These are phyloP conservation scores for Eurytoma adleriae DNA, from an alignment of 2,888 invertebrate genomes.

Conservation along the genomic window DNA sequence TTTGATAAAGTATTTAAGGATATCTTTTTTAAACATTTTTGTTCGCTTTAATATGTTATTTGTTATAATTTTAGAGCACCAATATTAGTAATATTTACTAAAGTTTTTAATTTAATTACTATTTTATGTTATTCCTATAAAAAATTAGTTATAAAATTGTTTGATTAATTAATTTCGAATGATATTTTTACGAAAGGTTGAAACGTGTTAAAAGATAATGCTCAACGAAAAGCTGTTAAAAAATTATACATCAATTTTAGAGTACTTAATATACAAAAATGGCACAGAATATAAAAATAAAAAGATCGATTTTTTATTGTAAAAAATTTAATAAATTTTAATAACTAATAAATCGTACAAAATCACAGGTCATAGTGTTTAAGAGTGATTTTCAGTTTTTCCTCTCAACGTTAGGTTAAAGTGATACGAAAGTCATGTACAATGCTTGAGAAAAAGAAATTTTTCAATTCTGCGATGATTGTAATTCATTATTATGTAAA, in stretches of 20 bases:
- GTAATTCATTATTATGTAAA: slow-evolving; percentile 38
- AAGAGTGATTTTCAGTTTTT: slow-evolving; percentile 42
- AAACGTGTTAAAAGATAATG: neutral
- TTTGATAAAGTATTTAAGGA: slow-evolving; percentile 28
- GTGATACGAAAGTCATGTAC: slow-evolving; percentile 14
- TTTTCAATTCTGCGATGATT: slow-evolving; percentile 45
- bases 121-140: neutral
- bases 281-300: slow-evolving; percentile 29
- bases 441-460: slow-evolving; percentile 34
- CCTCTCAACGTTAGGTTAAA: slow-evolving; percentile 23
- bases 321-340: slow-evolving; percentile 22
- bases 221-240: slow-evolving; percentile 34
- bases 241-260: slow-evolving; percentile 46
- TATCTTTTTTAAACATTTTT: neutral
- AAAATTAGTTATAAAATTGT: no score
- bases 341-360: slow-evolving; percentile 35
- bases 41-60: neutral
- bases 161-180: no score
- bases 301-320: slow-evolving; percentile 8
- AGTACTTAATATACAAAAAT: slow-evolving; percentile 51
- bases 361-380: slow-evolving; percentile 42
- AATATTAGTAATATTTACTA: neutral
- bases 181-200: slow-evolving; percentile 36
- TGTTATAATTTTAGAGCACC: neutral
- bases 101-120: neutral